A percentile compares a stretch with the other conserved stretches of the same genome.
phyloP scores from a whole-genome alignment of 2,888 invertebrate species.

The Meiosimyza platycephala region DNA sequence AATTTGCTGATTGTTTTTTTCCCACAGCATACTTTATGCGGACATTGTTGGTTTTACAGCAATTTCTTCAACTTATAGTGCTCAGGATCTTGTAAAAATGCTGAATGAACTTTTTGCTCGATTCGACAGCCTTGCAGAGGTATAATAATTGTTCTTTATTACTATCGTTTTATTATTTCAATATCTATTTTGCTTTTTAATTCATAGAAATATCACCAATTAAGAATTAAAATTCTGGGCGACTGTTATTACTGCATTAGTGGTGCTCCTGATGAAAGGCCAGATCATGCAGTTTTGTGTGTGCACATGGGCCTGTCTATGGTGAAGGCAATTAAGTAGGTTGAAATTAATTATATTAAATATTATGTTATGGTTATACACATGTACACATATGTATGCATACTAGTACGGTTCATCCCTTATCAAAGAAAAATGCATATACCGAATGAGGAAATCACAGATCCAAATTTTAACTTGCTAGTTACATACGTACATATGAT shows the following conservation, averaged over 20 bases:
- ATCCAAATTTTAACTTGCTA: no score
- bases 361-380: no score
- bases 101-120: conserved; percentile 95
- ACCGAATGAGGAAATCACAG: no score
- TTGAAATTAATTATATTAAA: conserved; percentile 6
- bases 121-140: conserved; percentile 90
- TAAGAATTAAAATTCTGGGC: conserved; percentile 94
- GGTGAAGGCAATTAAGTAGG: conserved; percentile 96
- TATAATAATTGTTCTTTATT: conserved; percentile 61
- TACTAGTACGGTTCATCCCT: no score
- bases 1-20: not conserved
- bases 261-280: conserved; percentile 89
- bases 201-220: conserved; percentile 87
- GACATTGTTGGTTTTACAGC: conserved; percentile 99
- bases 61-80: conserved; percentile 93
- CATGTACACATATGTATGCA: no score
- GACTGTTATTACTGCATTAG: conserved; percentile 99
- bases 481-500: no score
- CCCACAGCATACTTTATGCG: conserved; percentile 91
- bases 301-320: conserved; percentile 97
- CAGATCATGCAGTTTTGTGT: conserved; percentile 92
- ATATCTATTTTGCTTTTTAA: conserved; percentile 30
- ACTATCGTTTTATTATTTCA: conserved; percentile 37
- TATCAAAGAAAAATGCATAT: no score
- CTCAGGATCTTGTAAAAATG: conserved; percentile 95